A percentile compares a stretch with the other conserved stretches of the same genome.
These are phyloP conservation scores for Himantopus leucocephalus DNA, from an alignment of 2,113 vertebrate genomes.

Conservation along the genomic window DNA sequence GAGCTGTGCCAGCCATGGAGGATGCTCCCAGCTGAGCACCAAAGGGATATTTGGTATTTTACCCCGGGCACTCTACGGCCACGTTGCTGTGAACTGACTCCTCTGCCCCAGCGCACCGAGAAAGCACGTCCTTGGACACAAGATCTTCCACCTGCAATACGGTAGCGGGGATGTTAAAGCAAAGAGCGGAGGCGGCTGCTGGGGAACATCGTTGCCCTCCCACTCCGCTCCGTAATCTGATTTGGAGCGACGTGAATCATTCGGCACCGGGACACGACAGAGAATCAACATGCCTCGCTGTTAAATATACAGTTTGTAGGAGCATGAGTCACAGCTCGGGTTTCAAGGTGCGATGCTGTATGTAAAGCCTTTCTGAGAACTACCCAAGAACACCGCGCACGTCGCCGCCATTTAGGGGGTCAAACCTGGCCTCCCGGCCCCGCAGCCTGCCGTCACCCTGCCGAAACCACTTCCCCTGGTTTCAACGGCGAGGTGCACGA, in stretches of 20 bases:
- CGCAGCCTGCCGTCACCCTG: background rate
- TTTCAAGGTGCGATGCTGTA: background rate
- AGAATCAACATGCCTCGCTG: background rate
- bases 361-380: conserved; percentile 36
- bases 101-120: background rate
- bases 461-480: rapidly evolving
- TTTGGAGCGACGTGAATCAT: background rate
- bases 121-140: background rate
- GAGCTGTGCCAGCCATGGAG: rapidly evolving
- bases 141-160: background rate
- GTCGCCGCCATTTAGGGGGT: background rate
- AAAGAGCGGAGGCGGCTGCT: background rate
- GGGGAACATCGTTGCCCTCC: background rate
- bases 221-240: background rate
- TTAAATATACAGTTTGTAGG: background rate
- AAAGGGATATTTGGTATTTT: too few relatives aligned
- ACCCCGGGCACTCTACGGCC: rapidly evolving
- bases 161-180: background rate
- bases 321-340: background rate
- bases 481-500: rapidly evolving
- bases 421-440: background rate
- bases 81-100: background rate
- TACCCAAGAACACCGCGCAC: background rate
- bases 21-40: background rate
- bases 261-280: background rate